Conservation (phyloP, 1,140 invertebrate genomes). For the Drosophila ambigua region DNA sequence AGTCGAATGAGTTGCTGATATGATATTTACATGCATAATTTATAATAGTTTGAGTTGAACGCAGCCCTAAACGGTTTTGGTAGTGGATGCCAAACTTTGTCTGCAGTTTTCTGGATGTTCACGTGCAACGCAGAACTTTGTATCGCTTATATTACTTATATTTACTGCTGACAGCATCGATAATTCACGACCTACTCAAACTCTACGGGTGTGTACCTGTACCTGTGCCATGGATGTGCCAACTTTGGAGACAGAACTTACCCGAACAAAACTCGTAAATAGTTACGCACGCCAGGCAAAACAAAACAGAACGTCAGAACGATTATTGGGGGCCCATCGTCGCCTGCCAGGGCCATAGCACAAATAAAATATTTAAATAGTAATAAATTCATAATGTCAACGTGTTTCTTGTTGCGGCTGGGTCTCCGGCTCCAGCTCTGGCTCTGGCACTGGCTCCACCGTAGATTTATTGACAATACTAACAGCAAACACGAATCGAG, state of each 20-base stretch:
- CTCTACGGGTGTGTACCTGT: conserved; percentile 30
- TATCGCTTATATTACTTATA: conserved; percentile 73
- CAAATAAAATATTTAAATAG: conserved; percentile 82
- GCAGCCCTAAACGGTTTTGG: conserved; percentile 14
- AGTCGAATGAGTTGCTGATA: background rate
- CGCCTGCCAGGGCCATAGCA: conserved; percentile 72
- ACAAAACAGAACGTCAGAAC: conserved; percentile 51
- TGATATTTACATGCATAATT: conserved; percentile 9
- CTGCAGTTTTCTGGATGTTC: background rate
- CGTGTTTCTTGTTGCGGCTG: conserved; percentile 59
- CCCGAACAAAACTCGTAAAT: conserved; percentile 69
- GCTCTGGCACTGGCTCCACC: conserved; percentile 23
- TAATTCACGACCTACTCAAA: conserved; percentile 82
- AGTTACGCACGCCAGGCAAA: conserved; percentile 72
- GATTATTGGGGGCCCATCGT: conserved; percentile 74
- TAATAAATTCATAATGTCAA: conserved; percentile 83
- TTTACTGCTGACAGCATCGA: conserved; percentile 81
- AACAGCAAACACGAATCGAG: conserved; percentile 73
- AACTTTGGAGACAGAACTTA: conserved; percentile 52
- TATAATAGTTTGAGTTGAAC: background rate
- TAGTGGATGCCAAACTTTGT: conserved; percentile 20
- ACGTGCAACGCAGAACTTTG: conserved; percentile 57
- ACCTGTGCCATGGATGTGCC: conserved; percentile 4
- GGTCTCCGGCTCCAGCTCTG: background rate
- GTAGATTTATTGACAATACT: conserved; percentile 78